Conservation (phyloP, 2,113 vertebrate species). For the Sylvia atricapilla region DNA sequence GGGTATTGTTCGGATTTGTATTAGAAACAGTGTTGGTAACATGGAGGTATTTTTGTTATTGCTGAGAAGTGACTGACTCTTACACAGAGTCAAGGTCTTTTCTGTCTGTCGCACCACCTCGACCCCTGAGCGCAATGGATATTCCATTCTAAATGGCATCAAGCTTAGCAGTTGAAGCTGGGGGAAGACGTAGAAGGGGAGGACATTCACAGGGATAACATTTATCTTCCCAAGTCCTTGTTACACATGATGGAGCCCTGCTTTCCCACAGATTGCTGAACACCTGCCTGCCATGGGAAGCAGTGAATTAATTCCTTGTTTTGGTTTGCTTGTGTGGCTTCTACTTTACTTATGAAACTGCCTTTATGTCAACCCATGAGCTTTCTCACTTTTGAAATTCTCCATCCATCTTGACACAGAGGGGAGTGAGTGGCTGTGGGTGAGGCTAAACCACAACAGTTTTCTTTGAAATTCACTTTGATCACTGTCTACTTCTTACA, state of each 20-base stretch:
- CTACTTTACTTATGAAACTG: neutral
- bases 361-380: neutral
- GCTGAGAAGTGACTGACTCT: neutral
- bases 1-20: neutral
- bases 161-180: neutral
- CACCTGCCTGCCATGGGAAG: neutral
- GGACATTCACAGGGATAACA: neutral
- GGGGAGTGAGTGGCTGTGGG: neutral
- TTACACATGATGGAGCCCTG: accelerated
- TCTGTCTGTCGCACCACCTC: neutral
- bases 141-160: neutral
- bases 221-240: neutral
- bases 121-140: accelerated
- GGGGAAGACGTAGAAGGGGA: neutral
- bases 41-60: neutral
- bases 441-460: neutral
- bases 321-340: neutral
- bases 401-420: neutral
- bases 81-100: neutral
- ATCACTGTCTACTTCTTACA: neutral
- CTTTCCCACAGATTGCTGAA: neutral
- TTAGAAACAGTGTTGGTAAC: neutral
- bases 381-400: neutral
- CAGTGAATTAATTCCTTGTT: neutral
- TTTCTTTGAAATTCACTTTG: neutral